Evolutionary conservation across 2,888 invertebrate species (phyloP).

Genomic region (Cantharis nigra): DNA sequence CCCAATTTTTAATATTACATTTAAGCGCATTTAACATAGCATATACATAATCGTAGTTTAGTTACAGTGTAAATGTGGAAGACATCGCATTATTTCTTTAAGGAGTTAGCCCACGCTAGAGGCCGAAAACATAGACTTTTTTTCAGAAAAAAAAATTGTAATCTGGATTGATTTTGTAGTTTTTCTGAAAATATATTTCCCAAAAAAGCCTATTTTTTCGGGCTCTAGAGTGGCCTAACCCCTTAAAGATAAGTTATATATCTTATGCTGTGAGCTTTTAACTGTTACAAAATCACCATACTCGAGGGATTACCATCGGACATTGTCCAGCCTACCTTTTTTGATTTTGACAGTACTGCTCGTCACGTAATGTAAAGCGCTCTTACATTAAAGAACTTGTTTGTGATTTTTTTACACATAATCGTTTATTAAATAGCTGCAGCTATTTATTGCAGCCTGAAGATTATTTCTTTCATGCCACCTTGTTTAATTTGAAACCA

Average conservation of each 20-base stretch:
- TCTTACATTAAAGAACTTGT: not conserved
- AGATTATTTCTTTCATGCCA: not conserved
- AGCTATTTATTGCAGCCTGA: too few relatives aligned
- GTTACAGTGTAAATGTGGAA: not conserved
- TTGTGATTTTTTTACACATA: not conserved
- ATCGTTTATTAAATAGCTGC: not conserved
- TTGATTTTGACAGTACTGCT: not conserved
- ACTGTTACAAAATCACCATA: not conserved
- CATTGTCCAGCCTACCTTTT: not conserved
- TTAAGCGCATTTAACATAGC: not conserved
- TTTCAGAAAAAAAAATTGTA: too few relatives aligned
- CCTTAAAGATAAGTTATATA: too few relatives aligned
- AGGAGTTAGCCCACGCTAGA: too few relatives aligned
- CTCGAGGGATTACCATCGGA: not conserved
- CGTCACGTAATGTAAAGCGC: not conserved
- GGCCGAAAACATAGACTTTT: too few relatives aligned
- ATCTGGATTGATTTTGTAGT: too few relatives aligned
- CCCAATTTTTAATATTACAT: not conserved
- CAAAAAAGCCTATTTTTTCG: too few relatives aligned
- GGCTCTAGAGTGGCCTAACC: too few relatives aligned
- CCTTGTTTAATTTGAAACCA: not conserved
- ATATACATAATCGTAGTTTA: not conserved
- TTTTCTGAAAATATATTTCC: too few relatives aligned
- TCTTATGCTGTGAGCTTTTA: not conserved
- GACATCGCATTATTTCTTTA: too few relatives aligned